phyloP scores from a whole-genome alignment of 1,140 invertebrate genomes.

The Rhagoletis pomonella region DNA sequence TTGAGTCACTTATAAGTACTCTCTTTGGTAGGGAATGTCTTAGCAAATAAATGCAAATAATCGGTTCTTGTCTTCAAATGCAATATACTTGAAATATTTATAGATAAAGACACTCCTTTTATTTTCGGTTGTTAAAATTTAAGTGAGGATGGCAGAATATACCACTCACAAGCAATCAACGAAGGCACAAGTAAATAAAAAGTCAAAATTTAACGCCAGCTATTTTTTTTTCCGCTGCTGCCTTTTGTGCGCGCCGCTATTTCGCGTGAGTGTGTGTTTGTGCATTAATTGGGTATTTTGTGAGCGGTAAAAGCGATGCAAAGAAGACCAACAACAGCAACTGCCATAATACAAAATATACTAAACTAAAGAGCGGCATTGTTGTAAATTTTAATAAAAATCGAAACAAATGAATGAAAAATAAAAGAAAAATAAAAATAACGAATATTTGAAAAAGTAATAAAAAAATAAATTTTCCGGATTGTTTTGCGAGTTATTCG shows the following conservation, averaged over 20 bases:
- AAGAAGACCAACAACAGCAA: background rate
- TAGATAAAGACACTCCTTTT: too few species aligned
- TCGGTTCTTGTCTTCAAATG: too few species aligned
- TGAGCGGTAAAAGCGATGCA: slow-evolving; percentile 12
- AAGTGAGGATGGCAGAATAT: too few species aligned
- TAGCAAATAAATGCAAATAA: too few species aligned
- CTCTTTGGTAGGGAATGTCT: too few species aligned
- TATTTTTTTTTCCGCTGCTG: background rate
- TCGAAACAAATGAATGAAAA: background rate
- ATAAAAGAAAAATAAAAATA: slow-evolving; percentile 59
- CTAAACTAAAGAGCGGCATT: background rate
- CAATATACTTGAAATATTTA: too few species aligned
- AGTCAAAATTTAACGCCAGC: too few species aligned
- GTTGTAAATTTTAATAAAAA: background rate
- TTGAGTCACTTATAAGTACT: too few species aligned
- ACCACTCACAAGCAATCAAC: too few species aligned
- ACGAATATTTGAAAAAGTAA: background rate
- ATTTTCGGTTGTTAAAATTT: too few species aligned
- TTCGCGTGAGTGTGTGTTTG: background rate
- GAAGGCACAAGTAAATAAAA: too few species aligned
- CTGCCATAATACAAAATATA: background rate
- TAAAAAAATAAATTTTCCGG: background rate
- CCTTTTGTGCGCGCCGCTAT: background rate
- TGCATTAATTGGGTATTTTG: slow-evolving; percentile 26
- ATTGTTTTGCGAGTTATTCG: background rate